Base-by-base conservation (phyloP, 2,113 vertebrate genomes). In the Sorex fumeus region DNA sequence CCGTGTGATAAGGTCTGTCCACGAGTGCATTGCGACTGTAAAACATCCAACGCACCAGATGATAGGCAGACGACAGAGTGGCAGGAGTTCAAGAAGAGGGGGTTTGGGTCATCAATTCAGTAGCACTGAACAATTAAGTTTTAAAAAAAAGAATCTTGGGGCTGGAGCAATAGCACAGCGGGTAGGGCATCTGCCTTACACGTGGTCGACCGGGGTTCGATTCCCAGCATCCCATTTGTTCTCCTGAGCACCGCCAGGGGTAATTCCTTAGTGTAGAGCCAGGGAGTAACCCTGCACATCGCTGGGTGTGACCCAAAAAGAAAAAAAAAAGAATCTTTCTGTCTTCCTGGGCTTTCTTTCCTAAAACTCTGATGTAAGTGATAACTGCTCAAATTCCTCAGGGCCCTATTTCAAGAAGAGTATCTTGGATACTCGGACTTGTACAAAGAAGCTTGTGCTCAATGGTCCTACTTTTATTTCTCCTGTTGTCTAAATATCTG, bases 261-360 rank as follows among this genome's bases (percentile, higher is more conserved):
- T n/a, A n/a, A n/a, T n/a, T n/a, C n/a, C n/a, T n/a, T n/a, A n/a
- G n/a, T n/a, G n/a, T n/a, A n/a, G n/a, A n/a, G n/a, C n/a, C n/a
- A n/a, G n/a, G n/a, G n/a, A n/a, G n/a, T n/a, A n/a, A n/a, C n/a
- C n/a, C n/a, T n/a, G n/a, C n/a, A n/a, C n/a, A n/a, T n/a, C n/a
- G n/a, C n/a, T n/a, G n/a, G n/a, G n/a, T n/a, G n/a, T n/a, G n/a
- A n/a, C n/a, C n/a, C n/a, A n/a, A n/a, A n/a, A n/a, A n/a, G n/a
- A 40, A 40, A 60, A 79, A 76, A 40, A 62, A 18, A n/a, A 45
- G 27, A n/a, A 40, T 25, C 0, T 1, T 1, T 72, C 4, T 69
- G 9, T 91, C 34, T 88, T 57, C 72, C 45, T 84, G 19, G 18
- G 50, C 70, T 94, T 84, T 75, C 62, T 84, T 70, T 70, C 84